A percentile compares a stretch with the other conserved stretches of the same genome.
These are phyloP conservation scores for Tympanuchus pallidicinctus DNA, from an alignment of 2,113 vertebrate genomes.

Conservation along the genomic window DNA sequence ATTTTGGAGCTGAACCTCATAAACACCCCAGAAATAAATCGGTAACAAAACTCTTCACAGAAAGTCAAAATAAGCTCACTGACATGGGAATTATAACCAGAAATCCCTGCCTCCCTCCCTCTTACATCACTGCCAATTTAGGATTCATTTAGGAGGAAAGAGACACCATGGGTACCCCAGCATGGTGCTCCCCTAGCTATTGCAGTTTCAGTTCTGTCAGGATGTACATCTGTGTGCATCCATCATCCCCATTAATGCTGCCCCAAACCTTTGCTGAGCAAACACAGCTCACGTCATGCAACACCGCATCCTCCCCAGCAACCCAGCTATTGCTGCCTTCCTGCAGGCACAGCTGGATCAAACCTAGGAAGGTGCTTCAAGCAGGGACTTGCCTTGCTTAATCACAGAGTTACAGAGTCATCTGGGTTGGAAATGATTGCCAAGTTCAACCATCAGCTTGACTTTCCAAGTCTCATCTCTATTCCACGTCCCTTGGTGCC, in stretches of 20 bases:
- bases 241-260: background rate
- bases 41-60: background rate
- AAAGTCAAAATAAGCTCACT: background rate
- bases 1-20: background rate
- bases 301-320: background rate
- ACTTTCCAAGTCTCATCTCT: background rate
- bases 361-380: rapidly evolving
- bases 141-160: background rate
- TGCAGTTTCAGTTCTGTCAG: background rate
- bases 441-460: background rate
- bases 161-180: background rate
- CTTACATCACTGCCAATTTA: conserved; percentile 7
- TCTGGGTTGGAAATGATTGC: background rate
- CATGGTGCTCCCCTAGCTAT: background rate
- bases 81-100: background rate
- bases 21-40: background rate
- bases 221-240: rapidly evolving
- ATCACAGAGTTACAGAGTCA: background rate
- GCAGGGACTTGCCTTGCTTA: background rate
- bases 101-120: background rate
- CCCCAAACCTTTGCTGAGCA: background rate
- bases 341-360: rapidly evolving
- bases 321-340: background rate
- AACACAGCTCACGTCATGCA: background rate
- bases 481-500: background rate